These are phyloP conservation scores for Stenotaenia linearis DNA, from an alignment of 2,888 invertebrate species.

Conservation along the genomic window DNA sequence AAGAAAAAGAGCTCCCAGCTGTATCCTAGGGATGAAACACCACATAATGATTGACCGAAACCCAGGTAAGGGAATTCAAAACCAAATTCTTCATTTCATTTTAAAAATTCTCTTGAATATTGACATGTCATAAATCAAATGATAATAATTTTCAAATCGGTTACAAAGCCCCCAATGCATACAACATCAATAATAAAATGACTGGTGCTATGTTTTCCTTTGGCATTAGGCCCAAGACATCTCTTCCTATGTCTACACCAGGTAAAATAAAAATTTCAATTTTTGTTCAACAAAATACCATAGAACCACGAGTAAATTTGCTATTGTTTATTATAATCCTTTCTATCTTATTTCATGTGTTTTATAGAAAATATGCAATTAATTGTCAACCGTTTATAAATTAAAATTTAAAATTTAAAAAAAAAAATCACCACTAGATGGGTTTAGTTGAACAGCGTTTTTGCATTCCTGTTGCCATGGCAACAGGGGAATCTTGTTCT, in stretches of 20 bases:
- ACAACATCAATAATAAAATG: not conserved
- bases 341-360: not conserved
- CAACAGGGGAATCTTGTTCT: not conserved
- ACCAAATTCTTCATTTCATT: too few species aligned
- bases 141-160: not conserved
- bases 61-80: not conserved
- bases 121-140: too few species aligned
- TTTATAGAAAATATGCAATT: not conserved
- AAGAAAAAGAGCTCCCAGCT: not conserved
- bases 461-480: not conserved
- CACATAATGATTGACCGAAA: not conserved
- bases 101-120: too few species aligned
- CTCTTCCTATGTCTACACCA: not conserved
- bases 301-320: not conserved
- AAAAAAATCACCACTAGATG: not conserved
- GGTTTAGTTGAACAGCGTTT: not conserved
- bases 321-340: not conserved
- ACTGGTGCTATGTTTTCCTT: not conserved
- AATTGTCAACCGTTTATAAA: not conserved
- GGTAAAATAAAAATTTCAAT: not conserved
- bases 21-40: not conserved
- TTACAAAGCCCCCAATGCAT: not conserved
- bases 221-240: not conserved
- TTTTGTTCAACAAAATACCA: not conserved
- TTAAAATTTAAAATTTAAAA: not conserved